A percentile compares a stretch with the other conserved stretches of the same genome.
Evolutionary conservation across 2,797 vertebrate species (phyloP).

Genomic region (Urophycis tenuis): DNA sequence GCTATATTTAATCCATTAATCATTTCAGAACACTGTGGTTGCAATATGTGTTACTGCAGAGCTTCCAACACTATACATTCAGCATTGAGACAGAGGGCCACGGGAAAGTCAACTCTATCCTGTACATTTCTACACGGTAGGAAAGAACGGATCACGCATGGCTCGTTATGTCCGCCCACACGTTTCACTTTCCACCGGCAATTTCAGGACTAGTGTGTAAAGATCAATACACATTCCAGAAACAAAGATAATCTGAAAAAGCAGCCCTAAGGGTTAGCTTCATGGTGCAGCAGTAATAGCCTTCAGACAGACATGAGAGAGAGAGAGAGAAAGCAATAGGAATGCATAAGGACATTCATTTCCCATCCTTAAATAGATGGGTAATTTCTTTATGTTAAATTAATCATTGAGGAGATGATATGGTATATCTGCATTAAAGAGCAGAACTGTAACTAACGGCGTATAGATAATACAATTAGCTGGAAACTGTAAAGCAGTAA

Average conservation of each 20-base stretch:
- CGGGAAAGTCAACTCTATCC: too few relatives aligned
- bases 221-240: neutral
- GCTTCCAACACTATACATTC: too few relatives aligned
- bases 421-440: neutral
- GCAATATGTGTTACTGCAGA: neutral
- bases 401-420: neutral
- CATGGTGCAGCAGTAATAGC: neutral
- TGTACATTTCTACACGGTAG: neutral
- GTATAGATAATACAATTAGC: neutral
- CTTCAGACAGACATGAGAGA: neutral
- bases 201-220: neutral
- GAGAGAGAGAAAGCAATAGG: neutral
- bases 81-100: too few relatives aligned
- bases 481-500: neutral
- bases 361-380: neutral
- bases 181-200: neutral
- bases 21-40: neutral
- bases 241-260: neutral
- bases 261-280: neutral
- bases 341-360: neutral
- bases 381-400: neutral
- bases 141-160: neutral
- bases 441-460: neutral
- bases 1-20: neutral
- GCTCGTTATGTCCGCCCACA: neutral